Evolutionary conservation across 2,113 vertebrate genomes (phyloP), one percentile per base, ranked within the genome.

Genomic region (Chaetodon auriga): DNA sequence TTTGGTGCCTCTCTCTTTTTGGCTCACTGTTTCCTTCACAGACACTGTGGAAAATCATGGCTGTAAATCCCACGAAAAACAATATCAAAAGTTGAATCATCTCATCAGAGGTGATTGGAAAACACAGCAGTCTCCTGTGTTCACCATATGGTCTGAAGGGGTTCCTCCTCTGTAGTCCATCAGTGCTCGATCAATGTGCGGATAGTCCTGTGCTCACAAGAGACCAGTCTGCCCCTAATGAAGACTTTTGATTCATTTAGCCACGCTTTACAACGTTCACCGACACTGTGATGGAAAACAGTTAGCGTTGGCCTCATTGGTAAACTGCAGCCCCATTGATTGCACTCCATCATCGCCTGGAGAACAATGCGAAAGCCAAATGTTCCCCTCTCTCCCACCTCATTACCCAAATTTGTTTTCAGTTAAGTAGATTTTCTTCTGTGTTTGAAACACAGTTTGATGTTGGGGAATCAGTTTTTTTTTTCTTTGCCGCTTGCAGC

Each of bases 231-330:
- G 51, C 65, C 61, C 23, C 70, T 91, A 87, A 93, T 88, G 87
- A 87, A 90, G 86, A 88, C 81, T 86, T 92, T 87, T 87, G 86
- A 92, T 92, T 89, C 79, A 90, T 92, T 89, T 86, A 88, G 71
- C 68, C 19, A 57, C 1, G 7, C 73, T 70, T 87, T 86, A 81
- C 74, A 74, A 66, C 65, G 45, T 48, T 46, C 48, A 19, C 41
- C 8, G 71, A 81, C 69, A 30, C 74, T 16, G 75, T 80, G 85
- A 91, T 76, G 64, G 70, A 89, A 84, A 79, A 75, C 76, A 68
- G 57, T 87, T 83, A 88, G 49, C 19, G 2, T 53, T 62, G 70
- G 73, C 69, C 68, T 82, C 85, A 45, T 30, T 81, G 78, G 72
- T 71, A 83, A 84, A 80, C 82, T 83, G 68, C 71, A 35, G 75